Base-by-base conservation (phyloP, 2,888 invertebrate genomes). In the Nemurella pictetii region DNA sequence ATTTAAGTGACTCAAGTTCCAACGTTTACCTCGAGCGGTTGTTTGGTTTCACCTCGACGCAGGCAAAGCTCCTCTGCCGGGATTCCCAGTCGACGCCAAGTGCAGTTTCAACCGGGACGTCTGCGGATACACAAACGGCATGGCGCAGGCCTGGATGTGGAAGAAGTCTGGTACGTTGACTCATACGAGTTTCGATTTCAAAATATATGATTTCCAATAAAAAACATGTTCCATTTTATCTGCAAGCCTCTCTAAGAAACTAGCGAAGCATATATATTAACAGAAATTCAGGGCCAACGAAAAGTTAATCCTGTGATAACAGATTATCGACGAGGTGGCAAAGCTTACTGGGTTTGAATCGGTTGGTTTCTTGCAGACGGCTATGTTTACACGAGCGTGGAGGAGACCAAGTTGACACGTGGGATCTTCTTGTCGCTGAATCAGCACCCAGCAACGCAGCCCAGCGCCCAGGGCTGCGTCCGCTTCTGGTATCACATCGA, bases 81-180 rank as follows among this genome's bases (percentile, higher is more conserved):
- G 87, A 0, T 88, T 88, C 83, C 88, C 88, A 2, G 86, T 87
- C 78, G 86, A 88, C 84, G 85, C 88, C 26, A 83, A 83, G n/a
- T 89, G 89, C 83, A 85, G 85, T 82, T 89, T 89, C 86, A 87
- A 88, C 81, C 55, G 85, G 5, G 86, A 89, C 85, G 87, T 87
- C 20, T 89, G 89, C 82, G 89, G 89, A n/a, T 89, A 88, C 86
- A 87, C 87, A 84, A 88, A 88, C 85, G 88, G 87, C 27, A 88
- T 87, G 9, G 86, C 87, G 3, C 80, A 88, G 0, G 87, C 86
- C 7, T 89, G 88, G 88, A 87, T 87, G 55, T 88, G 88, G 89
- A 86, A 87, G 36, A 85, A 86, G 20, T 87, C 87, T 81, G 88
- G 88, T 88, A 83, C 29, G 83, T 72, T 85, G 4, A 35, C 35